Base-by-base conservation (phyloP, 2,888 invertebrate species). In the Drosophila atripex region DNA sequence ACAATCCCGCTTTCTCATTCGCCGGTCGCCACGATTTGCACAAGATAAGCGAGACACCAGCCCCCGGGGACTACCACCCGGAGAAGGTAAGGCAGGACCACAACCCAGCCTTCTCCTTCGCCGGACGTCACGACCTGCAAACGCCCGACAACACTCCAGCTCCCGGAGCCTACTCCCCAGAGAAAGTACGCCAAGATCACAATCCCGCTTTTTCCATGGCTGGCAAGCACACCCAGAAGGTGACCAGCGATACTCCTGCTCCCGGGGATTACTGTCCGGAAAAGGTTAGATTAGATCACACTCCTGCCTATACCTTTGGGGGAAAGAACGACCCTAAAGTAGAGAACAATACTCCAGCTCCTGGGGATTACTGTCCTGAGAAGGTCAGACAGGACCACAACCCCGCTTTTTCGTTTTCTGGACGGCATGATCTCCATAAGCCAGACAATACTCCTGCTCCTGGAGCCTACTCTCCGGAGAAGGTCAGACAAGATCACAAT, bases 1-100 rank as follows among this genome's bases (percentile, higher is more conserved):
- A 89, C 39, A 82, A 88, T 23, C 95, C 96, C 51, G 93, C 94
- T 85, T 96, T 94, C 90, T 94, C 95, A 61, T 96, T 96, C 90
- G 95, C 96, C 86, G 86, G 84, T 53, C 82, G 82, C n/a, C 75
- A 80, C 47, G 82, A 89, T 25, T 54, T 70, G 92, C 39, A 49
- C n/a, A 93, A 92, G 70, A n/a, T 78, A 4, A 78, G 93, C 86
- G 93, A 93, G 55, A 94, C 94, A 41, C 95, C 95, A 90, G 90
- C 94, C 11, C 95, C 95, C 16, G 94, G 94, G 39, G 93, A 93
- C 2, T 95, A 95, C 75, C 80, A 90, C 45, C 93, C 94, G 21
- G 94, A 95, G 79, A 94, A 94, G 76, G 71, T 72, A 1, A 78
- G 87, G 6, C 57, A 80, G 0, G 92, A 93, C 73, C 89, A 92